phyloP scores from a whole-genome alignment of 2,797 vertebrate genomes.

The Taeniopygia guttata region DNA sequence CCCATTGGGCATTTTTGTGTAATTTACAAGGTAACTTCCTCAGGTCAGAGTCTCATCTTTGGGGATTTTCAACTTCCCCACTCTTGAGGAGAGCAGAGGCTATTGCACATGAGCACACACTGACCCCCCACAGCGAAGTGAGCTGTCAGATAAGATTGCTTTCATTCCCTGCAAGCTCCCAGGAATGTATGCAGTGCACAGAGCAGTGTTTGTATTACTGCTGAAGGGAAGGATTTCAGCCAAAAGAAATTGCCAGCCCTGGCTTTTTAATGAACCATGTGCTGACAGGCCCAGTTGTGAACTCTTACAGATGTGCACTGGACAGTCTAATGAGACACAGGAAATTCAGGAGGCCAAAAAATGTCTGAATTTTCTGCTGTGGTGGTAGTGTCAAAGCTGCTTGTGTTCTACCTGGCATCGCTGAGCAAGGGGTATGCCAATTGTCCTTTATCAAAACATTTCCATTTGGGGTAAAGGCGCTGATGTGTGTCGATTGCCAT shows the following conservation, averaged over 20 bases:
- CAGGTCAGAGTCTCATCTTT: neutral
- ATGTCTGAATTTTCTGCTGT: neutral
- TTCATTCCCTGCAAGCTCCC: neutral
- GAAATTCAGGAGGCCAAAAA: neutral
- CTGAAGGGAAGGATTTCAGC: neutral
- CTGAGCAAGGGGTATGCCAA: neutral
- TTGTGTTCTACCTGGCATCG: neutral
- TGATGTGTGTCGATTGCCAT: neutral
- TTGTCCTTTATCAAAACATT: neutral
- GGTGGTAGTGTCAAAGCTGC: neutral
- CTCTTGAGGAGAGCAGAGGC: neutral
- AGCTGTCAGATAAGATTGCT: neutral
- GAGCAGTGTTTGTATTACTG: neutral
- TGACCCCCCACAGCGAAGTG: neutral
- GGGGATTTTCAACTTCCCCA: constrained; percentile 26
- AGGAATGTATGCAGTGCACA: neutral
- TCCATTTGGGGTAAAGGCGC: constrained; percentile 1
- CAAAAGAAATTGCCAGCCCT: constrained; percentile 28
- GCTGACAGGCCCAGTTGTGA: constrained; percentile 33
- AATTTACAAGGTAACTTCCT: neutral
- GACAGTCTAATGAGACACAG: neutral
- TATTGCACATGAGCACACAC: neutral
- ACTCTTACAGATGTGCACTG: constrained; percentile 29
- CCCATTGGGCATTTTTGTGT: neutral
- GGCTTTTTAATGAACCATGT: constrained; percentile 1